These are phyloP conservation scores for Zeuzera pyrina DNA, from an alignment of 2,888 invertebrate species.

Conservation along the genomic window DNA sequence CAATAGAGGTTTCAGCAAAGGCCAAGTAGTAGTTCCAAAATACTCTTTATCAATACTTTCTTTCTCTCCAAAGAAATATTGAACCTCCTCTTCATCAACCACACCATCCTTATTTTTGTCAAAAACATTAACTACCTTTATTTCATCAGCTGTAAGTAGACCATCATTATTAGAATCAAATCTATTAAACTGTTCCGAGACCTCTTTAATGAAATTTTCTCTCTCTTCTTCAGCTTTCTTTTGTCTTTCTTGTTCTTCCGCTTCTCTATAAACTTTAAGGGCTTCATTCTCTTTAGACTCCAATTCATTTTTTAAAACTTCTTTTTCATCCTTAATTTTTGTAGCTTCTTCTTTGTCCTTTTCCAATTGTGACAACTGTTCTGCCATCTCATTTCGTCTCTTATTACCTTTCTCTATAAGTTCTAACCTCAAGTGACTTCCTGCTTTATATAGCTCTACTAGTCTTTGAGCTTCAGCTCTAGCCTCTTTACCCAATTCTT, in stretches of 20 bases:
- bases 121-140: constrained; percentile 82
- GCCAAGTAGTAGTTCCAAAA: constrained; percentile 82
- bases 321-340: constrained; percentile 83
- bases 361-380: constrained; percentile 79
- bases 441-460: constrained; percentile 83
- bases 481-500: constrained; percentile 84
- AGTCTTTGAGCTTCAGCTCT: constrained; percentile 80
- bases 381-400: constrained; percentile 81
- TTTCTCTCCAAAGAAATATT: constrained; percentile 79
- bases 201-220: constrained; percentile 74
- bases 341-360: constrained; percentile 85
- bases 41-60: constrained; percentile 78
- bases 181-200: constrained; percentile 80
- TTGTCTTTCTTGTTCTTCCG: constrained; percentile 76
- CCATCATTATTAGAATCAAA: constrained; percentile 89
- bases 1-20: constrained; percentile 82
- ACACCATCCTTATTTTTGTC: constrained; percentile 92
- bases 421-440: constrained; percentile 82
- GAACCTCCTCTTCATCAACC: constrained; percentile 90
- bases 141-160: constrained; percentile 77
- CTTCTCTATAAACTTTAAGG: constrained; percentile 81
- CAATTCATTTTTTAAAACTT: constrained; percentile 77
- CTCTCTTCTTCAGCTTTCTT: constrained; percentile 73
- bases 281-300: constrained; percentile 84
- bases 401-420: constrained; percentile 83